Percentiles rank a stretch among this genome's conserved stretches.
These are phyloP conservation scores for Tragulus kanchil DNA, from an alignment of 2,113 vertebrate species.

Conservation along the genomic window DNA sequence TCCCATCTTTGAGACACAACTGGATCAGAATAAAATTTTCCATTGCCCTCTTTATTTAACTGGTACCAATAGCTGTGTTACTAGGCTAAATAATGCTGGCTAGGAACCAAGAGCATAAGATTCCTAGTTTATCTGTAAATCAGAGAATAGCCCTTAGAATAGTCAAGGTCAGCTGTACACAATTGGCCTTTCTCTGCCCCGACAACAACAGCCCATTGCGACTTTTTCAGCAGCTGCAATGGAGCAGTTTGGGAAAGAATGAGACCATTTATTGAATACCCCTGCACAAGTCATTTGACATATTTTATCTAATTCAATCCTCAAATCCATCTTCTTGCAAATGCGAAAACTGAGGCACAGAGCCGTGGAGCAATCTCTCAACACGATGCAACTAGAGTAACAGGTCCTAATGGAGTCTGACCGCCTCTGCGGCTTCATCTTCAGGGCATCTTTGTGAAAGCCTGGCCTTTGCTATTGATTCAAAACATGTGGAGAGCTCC, in stretches of 20 bases:
- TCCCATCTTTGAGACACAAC: conserved; percentile 33
- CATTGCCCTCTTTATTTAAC: conserved; percentile 1
- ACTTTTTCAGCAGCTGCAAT: conserved; percentile 38
- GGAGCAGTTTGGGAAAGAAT: conserved; percentile 19
- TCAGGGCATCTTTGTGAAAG: background rate
- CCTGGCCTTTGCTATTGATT: background rate
- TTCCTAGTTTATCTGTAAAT: conserved; percentile 47
- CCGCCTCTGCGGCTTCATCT: background rate
- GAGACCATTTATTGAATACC: background rate
- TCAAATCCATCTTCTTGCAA: background rate
- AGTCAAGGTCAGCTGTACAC: background rate
- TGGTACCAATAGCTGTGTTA: background rate
- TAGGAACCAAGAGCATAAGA: background rate
- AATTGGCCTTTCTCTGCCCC: conserved; percentile 20
- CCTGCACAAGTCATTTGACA: background rate
- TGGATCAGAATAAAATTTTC: conserved; percentile 8
- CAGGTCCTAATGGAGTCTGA: background rate
- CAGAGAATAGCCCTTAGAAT: conserved; percentile 44
- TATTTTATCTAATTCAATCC: conserved; percentile 41
- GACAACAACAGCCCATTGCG: conserved; percentile 41
- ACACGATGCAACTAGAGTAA: background rate
- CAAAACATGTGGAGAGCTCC: background rate
- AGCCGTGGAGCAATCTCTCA: background rate
- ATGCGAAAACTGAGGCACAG: background rate
- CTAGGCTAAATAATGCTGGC: background rate